These are phyloP conservation scores for Tretioscincus oriximinensis DNA, from an alignment of 2,113 vertebrate genomes.

Conservation along the genomic window DNA sequence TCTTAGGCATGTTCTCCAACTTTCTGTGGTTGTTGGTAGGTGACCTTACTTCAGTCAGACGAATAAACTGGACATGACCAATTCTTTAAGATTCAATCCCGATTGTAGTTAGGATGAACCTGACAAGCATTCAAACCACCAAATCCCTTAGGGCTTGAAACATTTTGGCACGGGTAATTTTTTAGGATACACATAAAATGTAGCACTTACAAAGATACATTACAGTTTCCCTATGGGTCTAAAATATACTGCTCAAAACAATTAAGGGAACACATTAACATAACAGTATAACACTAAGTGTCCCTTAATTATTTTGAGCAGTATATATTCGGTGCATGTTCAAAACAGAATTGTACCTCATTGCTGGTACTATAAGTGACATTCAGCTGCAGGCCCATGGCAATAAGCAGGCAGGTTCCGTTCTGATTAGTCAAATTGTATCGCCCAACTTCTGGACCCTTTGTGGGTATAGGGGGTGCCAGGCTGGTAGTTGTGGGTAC, in stretches of 20 bases:
- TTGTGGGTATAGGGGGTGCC: constrained; percentile 51
- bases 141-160: neutral
- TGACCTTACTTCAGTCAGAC: too few relatives aligned
- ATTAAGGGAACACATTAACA: too few relatives aligned
- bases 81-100: neutral
- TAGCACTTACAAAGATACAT: neutral
- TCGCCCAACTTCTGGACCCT: constrained; percentile 64
- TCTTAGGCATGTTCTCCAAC: too few relatives aligned
- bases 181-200: too few relatives aligned
- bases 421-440: constrained; percentile 77
- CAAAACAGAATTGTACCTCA: constrained; percentile 53
- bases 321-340: neutral
- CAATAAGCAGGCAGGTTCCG: constrained; percentile 84
- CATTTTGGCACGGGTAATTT: neutral
- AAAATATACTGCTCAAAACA: too few relatives aligned
- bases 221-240: neutral
- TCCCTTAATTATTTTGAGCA: too few relatives aligned
- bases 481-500: constrained; percentile 43
- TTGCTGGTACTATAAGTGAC: constrained; percentile 71
- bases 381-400: constrained; percentile 88
- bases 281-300: too few relatives aligned
- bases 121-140: neutral
- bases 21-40: too few relatives aligned
- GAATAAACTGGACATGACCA: neutral
- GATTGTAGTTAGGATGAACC: neutral